Base-by-base conservation (phyloP, 2,888 invertebrate genomes). In the Polydrusus cervinus region DNA sequence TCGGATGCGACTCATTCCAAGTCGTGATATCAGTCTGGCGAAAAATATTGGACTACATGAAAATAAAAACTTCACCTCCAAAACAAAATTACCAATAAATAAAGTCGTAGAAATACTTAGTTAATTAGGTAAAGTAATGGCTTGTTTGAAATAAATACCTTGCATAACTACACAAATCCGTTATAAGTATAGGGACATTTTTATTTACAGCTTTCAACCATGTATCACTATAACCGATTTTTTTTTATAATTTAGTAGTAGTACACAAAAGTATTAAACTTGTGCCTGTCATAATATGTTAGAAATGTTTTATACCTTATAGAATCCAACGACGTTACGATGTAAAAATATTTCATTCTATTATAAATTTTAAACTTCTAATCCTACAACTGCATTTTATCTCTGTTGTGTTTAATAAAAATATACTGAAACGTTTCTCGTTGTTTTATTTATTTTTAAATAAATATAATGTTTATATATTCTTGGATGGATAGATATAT, bases 371-470 rank as follows among this genome's bases (percentile, higher is more conserved):
- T 77, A 79, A 79, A 80, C 57, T 60, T 40, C 34, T 60, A 38
- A 60, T 60, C 38, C 57, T 60, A 79, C 75, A 80, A 80, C 75
- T 79, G 78, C 79, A 82, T 83, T 84, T 82, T 83, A 84, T 83
- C 83, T 82, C 83, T 84, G 84, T 84, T 84, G 84, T 85, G 85
- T 85, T 85, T 84, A 84, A 84, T 84, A 84, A 85, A 84, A 84
- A 83, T 84, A 83, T 85, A 84, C 81, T 81, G 82, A 82, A 83
- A 83, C 78, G 83, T 83, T 84, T 30, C 55, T 34, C 51, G 64
- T 45, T 74, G 38, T 69, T 62, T 73, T 64, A 64, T 65, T 73
- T 43, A n/a, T 43, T 6, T 62, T 9, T 16, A 3, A 53, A 43
- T 7, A 13, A 7, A 43, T 43, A 7, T 13, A 7, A 43, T 7